Base-by-base conservation (phyloP, 2,113 vertebrate species). In the Mormyrus lacerda region DNA sequence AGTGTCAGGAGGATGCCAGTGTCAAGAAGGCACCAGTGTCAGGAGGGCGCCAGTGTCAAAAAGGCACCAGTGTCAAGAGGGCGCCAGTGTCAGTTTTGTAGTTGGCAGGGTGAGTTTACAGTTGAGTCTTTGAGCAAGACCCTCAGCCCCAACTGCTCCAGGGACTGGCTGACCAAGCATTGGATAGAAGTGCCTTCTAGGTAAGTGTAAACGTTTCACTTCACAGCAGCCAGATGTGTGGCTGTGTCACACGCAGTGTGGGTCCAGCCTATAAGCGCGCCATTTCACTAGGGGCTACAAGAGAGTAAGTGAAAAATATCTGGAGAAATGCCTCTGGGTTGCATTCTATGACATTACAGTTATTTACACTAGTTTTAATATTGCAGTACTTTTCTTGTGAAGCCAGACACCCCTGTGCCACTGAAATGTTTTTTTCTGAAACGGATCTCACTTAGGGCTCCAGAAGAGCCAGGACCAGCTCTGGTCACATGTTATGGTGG, bases 361-460 rank as follows among this genome's bases (percentile, higher is more conserved):
- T 1, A 11, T 65, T 27, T 31, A 65, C n/a, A 11, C n/a, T 65
- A 65, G 61, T 31, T 65, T 65, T 65, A 65, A 65, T 65, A 65
- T 4, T 31, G n/a, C 61, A 65, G 61, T 65, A 27, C n/a, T 65
- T 65, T 65, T 65, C 55, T 65, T 13, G 61, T 65, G 61, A 65
- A 27, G n/a, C 2, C n/a, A n/a, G 24, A 61, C 2, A n/a, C 58
- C 58, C 58, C 21, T 61, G 55, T 9, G 24, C 58, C 8, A 61
- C 24, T 61, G 58, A 27, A 65, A 65, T 11, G 61, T 31, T 65
- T 65, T 65, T 65, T 3, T 10, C 61, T 13, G 61, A 9, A 65
- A 4, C 3, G 3, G 10, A 65, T 65, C 8, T 31, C 61, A 11
- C 10, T 3, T 0, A 13, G 8, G 8, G 3, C 9, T 0, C n/a